Evolutionary conservation across 2,113 vertebrate genomes (phyloP), one percentile per base, ranked within the genome.

Genomic region (Pollachius pollachius): DNA sequence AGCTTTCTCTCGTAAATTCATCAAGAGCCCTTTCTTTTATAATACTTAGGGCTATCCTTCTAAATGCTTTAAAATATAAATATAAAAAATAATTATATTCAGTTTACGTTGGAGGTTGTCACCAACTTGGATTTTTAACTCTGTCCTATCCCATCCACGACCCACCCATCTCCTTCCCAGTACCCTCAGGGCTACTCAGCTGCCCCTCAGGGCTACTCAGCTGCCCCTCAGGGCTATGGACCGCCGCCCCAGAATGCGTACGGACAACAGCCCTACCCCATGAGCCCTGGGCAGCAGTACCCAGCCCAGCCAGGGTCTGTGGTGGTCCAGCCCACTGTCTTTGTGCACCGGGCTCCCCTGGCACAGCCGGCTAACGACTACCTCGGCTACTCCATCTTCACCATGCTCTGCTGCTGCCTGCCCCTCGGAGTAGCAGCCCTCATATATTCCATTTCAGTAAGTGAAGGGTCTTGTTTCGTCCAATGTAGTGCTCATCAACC

Each of bases 341-440:
- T 41, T 3, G 72, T 91, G 80, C 67, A 78, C 3, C 74, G 9
- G 0, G 15, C 2, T 9, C 85, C 85, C 0, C 73, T 90, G 64
- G 5, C 4, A 0, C 8, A 77, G n/a, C 86, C 85, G 0, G 48
- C 82, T 54, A 81, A 85, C 0, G 92, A 94, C 73, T 91, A 94
- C 82, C 1, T 93, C 84, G 18, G 79, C 48, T 94, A 92, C 75
- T 94, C 94, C 81, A 89, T 94, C 79, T 90, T 92, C 77, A 93
- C 85, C 72, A n/a, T 93, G 87, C 11, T 94, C 63, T 94, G 88
- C 80, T 94, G 94, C 82, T 94, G 88, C 70, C 59, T 92, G 30
- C 91, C 93, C 0, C 69, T 94, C 5, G 94, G 94, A 21, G 72
- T 94, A 1, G 89, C 81, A 3, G 93, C 92, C 13, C 84, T 92